Evolutionary conservation across 30 jellyfish, hydroid and myxozoan species (phyloP).

Genomic region (Morbakka virulenta): DNA sequence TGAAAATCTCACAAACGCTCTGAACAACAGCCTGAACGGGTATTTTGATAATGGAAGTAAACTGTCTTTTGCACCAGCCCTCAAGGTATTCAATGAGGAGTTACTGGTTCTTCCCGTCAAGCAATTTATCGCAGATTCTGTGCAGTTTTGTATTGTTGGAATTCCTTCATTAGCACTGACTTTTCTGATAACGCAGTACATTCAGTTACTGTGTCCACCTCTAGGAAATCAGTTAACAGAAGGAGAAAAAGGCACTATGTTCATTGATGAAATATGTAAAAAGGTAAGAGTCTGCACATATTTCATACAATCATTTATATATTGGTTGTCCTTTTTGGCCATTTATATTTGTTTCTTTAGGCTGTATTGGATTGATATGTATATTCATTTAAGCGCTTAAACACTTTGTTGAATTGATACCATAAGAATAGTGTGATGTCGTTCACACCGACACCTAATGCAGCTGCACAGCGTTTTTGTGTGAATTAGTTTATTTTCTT

Average conservation of each 20-base stretch:
- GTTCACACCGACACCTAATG: no score
- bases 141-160: slow-evolving; percentile 73
- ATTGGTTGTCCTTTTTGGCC: background rate
- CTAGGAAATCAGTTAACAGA: slow-evolving; percentile 65
- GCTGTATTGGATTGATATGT: no score
- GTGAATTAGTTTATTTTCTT: no score
- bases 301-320: background rate
- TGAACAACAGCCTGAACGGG: slow-evolving; percentile 24
- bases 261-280: slow-evolving; percentile 74
- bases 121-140: slow-evolving; percentile 93
- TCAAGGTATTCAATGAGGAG: slow-evolving; percentile 85
- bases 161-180: slow-evolving; percentile 79
- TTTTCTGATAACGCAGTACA: slow-evolving; percentile 39
- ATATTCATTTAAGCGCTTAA: no score
- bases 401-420: no score
- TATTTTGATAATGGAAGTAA: background rate
- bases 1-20: background rate
- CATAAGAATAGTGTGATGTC: no score
- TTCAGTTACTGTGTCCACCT: slow-evolving; percentile 52
- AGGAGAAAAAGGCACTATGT: slow-evolving; percentile 30
- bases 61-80: background rate
- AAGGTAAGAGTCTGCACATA: slow-evolving; percentile 42
- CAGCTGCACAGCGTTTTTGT: no score
- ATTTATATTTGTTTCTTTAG: slow-evolving; percentile 10
- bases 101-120: slow-evolving; percentile 74